Evolutionary conservation across 2,113 vertebrate genomes (phyloP).

Genomic region (Bombycilla garrulus): DNA sequence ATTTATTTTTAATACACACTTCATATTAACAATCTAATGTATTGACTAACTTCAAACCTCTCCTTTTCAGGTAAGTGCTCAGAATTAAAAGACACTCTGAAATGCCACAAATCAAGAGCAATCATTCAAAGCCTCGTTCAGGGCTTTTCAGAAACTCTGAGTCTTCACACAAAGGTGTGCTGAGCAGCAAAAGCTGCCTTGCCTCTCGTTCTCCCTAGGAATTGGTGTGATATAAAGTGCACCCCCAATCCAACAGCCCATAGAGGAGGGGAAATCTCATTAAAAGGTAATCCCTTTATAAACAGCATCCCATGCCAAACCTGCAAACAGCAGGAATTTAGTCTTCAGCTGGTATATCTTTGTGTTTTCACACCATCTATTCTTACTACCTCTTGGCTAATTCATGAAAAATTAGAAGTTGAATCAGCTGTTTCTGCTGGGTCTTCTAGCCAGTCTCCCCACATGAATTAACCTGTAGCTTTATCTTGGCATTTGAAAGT

Average conservation of each 20-base stretch:
- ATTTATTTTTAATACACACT: background rate
- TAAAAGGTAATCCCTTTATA: background rate
- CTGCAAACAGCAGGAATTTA: background rate
- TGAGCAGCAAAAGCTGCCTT: background rate
- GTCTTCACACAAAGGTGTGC: background rate
- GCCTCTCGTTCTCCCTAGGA: background rate
- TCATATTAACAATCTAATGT: background rate
- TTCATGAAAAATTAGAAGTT: background rate
- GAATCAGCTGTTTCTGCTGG: background rate
- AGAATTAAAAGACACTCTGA: background rate
- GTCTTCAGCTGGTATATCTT: background rate
- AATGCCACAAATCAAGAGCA: background rate
- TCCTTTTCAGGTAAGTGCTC: background rate
- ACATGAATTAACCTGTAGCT: background rate
- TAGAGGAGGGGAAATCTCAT: background rate
- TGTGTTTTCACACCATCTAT: background rate
- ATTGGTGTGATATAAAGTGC: background rate
- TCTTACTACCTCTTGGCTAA: background rate
- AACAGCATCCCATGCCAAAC: background rate
- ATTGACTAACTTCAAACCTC: background rate
- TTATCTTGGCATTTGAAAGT: background rate
- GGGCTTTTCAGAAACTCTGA: background rate
- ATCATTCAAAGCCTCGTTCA: background rate
- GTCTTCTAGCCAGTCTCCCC: background rate
- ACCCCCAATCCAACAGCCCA: background rate